Evolutionary conservation across 2,113 vertebrate genomes (phyloP).

Genomic region (Vireo altiloquus): DNA sequence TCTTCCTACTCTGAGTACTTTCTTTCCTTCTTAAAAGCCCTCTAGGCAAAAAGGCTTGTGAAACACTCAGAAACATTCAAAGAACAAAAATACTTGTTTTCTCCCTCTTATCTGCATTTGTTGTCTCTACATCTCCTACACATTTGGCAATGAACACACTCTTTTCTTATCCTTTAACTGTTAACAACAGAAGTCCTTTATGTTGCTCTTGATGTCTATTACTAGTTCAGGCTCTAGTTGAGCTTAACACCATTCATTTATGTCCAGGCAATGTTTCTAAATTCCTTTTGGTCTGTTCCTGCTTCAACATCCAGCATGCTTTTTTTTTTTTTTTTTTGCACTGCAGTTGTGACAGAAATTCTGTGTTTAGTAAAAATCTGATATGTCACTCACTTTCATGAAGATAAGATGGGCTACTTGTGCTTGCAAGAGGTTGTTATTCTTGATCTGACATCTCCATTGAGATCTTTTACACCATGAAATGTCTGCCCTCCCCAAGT

Average conservation of each 20-base stretch:
- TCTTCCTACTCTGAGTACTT: not conserved
- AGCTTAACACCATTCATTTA: not conserved
- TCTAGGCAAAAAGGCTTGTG: not conserved
- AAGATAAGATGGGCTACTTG: not conserved
- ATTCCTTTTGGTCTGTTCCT: not conserved
- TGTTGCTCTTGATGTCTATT: not conserved
- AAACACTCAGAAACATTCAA: not conserved
- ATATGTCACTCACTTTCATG: not conserved
- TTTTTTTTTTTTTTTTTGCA: not conserved
- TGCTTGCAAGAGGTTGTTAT: not conserved
- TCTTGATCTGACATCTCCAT: not conserved
- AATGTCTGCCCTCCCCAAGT: not conserved
- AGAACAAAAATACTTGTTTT: not conserved
- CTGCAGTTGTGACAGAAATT: not conserved
- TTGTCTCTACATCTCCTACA: not conserved
- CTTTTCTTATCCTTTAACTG: not conserved
- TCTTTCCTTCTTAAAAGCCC: not conserved
- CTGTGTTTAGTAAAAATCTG: not conserved
- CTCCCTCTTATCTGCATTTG: not conserved
- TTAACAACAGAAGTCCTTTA: not conserved
- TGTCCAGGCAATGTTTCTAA: not conserved
- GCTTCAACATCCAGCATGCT: not conserved
- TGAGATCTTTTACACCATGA: not conserved
- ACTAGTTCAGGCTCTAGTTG: not conserved
- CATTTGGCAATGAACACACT: not conserved